Percentiles rank a stretch among this genome's conserved stretches.
Conservation (phyloP, 1,140 invertebrate species). For the Aradophagus sp. region DNA sequence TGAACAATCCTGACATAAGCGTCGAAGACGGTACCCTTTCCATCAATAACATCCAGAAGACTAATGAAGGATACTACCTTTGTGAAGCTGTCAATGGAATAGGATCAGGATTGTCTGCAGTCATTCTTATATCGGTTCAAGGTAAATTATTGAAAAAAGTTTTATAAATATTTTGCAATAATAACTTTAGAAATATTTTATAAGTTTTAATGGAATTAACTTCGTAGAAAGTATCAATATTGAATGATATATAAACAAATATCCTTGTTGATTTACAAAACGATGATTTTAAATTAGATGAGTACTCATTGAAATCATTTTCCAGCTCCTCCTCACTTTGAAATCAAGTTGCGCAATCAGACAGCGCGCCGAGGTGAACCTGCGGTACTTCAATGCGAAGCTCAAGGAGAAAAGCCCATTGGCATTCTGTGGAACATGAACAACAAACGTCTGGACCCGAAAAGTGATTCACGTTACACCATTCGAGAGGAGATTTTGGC, state of each 20-base stretch:
- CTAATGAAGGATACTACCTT: constrained; percentile 94
- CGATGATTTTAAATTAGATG: no score
- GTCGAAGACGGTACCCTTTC: constrained; percentile 92
- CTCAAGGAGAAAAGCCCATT: constrained; percentile 97
- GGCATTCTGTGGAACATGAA: constrained; percentile 97
- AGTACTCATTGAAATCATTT: no score
- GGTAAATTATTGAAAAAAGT: no score
- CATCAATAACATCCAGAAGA: constrained; percentile 92
- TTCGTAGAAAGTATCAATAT: no score
- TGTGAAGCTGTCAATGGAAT: constrained; percentile 98
- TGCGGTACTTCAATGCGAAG: constrained; percentile 94
- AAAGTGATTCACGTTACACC: constrained; percentile 90
- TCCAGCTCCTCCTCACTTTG: constrained; percentile 92
- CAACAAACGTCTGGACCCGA: constrained; percentile 91
- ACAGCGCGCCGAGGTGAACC: constrained; percentile 92
- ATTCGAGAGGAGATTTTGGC: constrained; percentile 92
- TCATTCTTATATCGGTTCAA: constrained; percentile 94
- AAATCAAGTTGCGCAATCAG: constrained; percentile 92
- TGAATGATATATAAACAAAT: no score
- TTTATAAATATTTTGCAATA: no score
- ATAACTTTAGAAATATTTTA: no score
- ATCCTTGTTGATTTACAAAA: no score
- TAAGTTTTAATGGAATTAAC: no score
- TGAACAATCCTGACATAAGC: constrained; percentile 90
- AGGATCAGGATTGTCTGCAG: constrained; percentile 93